These are phyloP conservation scores for Noctua pronuba DNA, from an alignment of 2,888 invertebrate species.

Conservation along the genomic window DNA sequence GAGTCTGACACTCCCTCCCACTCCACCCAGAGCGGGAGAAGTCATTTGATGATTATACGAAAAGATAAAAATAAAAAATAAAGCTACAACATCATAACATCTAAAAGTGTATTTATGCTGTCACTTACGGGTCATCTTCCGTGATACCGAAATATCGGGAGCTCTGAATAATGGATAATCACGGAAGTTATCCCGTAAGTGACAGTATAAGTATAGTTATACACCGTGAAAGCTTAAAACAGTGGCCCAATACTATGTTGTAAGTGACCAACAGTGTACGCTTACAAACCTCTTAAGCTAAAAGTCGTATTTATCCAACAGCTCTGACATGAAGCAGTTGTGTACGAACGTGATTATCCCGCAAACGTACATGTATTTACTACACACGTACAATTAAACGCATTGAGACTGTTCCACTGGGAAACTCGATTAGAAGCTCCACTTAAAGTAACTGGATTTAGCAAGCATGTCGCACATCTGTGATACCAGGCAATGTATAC, in stretches of 20 bases:
- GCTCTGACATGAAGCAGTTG: conserved; percentile 17
- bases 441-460: conserved; percentile 55
- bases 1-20: too few relatives aligned
- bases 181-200: too few relatives aligned
- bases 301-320: neutral
- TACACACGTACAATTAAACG: conserved; percentile 55
- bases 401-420: conserved; percentile 46
- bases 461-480: conserved; percentile 30
- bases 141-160: too few relatives aligned
- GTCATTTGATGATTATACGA: too few relatives aligned
- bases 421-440: conserved; percentile 59
- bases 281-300: neutral
- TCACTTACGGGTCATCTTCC: too few relatives aligned
- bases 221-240: too few relatives aligned
- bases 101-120: too few relatives aligned
- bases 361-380: conserved; percentile 41
- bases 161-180: too few relatives aligned
- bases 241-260: neutral
- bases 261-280: neutral
- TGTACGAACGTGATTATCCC: conserved; percentile 22
- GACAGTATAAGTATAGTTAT: too few relatives aligned
- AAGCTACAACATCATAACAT: neutral
- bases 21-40: too few relatives aligned
- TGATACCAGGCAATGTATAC: conserved; percentile 1
- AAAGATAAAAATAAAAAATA: too few relatives aligned